Evolutionary conservation across 2,888 invertebrate genomes (phyloP), one percentile per base, ranked within the genome.

Genomic region (Ditylenchus weischeri): DNA sequence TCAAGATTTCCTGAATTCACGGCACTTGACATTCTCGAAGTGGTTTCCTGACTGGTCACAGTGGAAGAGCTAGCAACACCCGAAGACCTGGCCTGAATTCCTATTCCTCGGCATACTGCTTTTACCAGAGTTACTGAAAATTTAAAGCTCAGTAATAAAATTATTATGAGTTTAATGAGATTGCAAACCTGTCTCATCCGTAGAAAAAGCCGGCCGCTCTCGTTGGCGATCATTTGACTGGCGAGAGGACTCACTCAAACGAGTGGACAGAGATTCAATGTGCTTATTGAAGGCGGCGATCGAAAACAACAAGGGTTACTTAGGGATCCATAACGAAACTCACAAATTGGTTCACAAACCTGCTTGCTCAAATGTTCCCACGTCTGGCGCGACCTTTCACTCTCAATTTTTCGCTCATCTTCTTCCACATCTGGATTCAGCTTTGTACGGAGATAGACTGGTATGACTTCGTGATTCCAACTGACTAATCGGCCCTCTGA

Each of bases 381-480:
- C 19, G 64, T 50, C 58, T 64, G 59, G 21, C 38, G 48, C 5
- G 57, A 49, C 21, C 62, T 43, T 43, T 75, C 75, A 15, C 21
- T 62, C 29, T 75, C 75, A 8, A 74, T 51, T 23, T 65, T 69
- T 36, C 35, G 18, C 23, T 71, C 68, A 18, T 76, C 71, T n/a
- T 63, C 65, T 57, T 72, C 68, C n/a, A 76, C 67, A 15, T 60
- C 65, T 13, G 75, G 75, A 5, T 61, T 58, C 18, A 76, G 69
- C 61, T 75, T 75, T 29, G 76, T 76, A 15, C 76, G 65, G 57
- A 81, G 66, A 64, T 76, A 79, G 59, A 76, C 76, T 1, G 80
- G 81, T 1, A 79, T 78, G 23, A 78, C 68, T 43, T 79, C 80
- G 70, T 81, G 81, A 62, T 77, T 76, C 75, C 78, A 81, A 8